Base-by-base conservation (phyloP, 2,888 invertebrate species). In the Catocala nupta region DNA sequence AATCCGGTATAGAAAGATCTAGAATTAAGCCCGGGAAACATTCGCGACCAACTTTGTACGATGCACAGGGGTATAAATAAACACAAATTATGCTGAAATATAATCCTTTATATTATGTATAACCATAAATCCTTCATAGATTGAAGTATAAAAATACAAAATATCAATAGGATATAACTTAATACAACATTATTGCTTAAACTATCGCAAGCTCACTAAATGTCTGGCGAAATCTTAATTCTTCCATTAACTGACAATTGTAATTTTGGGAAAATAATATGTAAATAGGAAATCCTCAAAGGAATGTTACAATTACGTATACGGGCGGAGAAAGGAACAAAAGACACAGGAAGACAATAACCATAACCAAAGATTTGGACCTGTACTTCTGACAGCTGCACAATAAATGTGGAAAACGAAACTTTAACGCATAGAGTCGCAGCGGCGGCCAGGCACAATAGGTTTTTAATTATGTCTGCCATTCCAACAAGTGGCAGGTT, bases 71-170 rank as follows among this genome's bases (percentile, higher is more conserved):
- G n/a, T 45, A 62, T 11, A 75, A 75, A 70, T 60, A 76, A 74
- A 73, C 55, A 64, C 63, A 77, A 65, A 48, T 42, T 53, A 57
- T 59, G 0, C 34, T 60, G 9, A 52, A 47, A 55, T 60, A 44
- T 60, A 48, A 67, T 54, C 39, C 25, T 42, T 4, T 73, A 65
- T 75, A 76, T 72, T 65, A 25, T 3, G 4, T 64, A 50, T 58
- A 47, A 10, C 59, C 49, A 16, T 55, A 39, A 51, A 56, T 58
- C 39, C 55, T 59, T 63, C 48, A 67, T 52, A 68, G 11, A 12
- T n/a, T 9, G 43, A 47, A 42, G 12, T 42, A 43, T 43, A 63
- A 48, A 67, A 59, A 58, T 64, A 65, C 55, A 62, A 59, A 55
- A 25, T 8, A 33, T 16, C 49, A 13, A 10, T 36, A 52, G 43